Percentiles rank a stretch among this genome's conserved stretches.
These are phyloP conservation scores for Lepidostoma basale DNA, from an alignment of 1,140 invertebrate genomes.

Conservation along the genomic window DNA sequence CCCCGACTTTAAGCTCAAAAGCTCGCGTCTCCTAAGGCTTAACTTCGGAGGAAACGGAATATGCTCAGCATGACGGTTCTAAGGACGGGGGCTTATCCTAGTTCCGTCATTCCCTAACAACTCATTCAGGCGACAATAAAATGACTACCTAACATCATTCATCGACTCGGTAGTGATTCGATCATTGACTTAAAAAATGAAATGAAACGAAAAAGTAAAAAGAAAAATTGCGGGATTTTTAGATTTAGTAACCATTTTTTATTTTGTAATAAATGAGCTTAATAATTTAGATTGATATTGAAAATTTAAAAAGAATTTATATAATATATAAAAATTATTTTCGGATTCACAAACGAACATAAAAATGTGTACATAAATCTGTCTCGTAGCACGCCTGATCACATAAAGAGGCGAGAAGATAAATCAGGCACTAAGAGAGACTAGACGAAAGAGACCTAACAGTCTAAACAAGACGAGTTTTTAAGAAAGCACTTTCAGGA, in stretches of 20 bases:
- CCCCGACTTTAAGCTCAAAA: slow-evolving; percentile 16
- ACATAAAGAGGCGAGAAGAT: not conserved
- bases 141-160: no score
- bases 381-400: not conserved
- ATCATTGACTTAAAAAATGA: no score
- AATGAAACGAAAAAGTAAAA: no score
- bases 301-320: no score
- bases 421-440: not conserved
- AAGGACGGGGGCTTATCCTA: not conserved
- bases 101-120: slow-evolving; percentile 2
- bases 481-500: not conserved
- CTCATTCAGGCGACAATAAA: not conserved
- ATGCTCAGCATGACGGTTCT: slow-evolving; percentile 31
- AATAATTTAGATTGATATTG: no score
- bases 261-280: no score
- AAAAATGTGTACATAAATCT: not conserved
- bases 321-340: no score
- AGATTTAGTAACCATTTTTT: no score
- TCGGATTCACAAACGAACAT: no score
- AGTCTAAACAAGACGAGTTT: not conserved
- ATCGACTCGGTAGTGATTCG: no score
- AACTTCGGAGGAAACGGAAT: slow-evolving; percentile 23
- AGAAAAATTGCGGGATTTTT: no score
- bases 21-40: not conserved
- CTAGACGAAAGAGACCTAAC: not conserved